Evolutionary conservation across 2,797 vertebrate genomes (phyloP).

Genomic region (Zonotrichia albicollis): DNA sequence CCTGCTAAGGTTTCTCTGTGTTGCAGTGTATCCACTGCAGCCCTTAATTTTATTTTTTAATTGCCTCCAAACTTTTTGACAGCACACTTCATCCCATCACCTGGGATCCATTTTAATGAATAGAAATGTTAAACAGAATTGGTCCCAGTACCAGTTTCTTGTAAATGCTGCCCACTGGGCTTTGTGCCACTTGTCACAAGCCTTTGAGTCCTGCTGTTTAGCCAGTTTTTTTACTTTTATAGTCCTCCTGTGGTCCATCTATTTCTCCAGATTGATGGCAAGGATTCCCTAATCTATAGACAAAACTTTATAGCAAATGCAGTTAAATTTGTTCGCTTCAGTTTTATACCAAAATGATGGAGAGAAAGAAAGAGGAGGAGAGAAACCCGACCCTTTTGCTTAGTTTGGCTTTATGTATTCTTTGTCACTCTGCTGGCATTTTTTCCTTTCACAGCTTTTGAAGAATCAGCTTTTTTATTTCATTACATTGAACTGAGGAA

Average conservation of each 20-base stretch:
- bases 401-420: not conserved
- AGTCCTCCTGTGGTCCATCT: not conserved
- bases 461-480: not conserved
- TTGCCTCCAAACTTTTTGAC: not conserved
- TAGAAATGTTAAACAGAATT: not conserved
- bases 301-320: not conserved
- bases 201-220: not conserved
- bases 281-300: not conserved
- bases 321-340: not conserved
- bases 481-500: not conserved
- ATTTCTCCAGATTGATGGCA: not conserved
- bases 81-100: rapidly evolving
- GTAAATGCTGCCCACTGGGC: not conserved
- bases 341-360: not conserved
- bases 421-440: not conserved
- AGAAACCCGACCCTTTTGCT: not conserved
- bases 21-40: not conserved
- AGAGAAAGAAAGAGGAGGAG: not conserved
- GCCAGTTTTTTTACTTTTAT: not conserved
- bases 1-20: not conserved
- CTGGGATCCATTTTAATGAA: not conserved
- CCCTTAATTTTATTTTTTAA: not conserved
- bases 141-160: not conserved
- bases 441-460: not conserved
- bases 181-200: not conserved